Evolutionary conservation across 2,888 invertebrate genomes (phyloP).

Genomic region (Ectemnius cavifrons): DNA sequence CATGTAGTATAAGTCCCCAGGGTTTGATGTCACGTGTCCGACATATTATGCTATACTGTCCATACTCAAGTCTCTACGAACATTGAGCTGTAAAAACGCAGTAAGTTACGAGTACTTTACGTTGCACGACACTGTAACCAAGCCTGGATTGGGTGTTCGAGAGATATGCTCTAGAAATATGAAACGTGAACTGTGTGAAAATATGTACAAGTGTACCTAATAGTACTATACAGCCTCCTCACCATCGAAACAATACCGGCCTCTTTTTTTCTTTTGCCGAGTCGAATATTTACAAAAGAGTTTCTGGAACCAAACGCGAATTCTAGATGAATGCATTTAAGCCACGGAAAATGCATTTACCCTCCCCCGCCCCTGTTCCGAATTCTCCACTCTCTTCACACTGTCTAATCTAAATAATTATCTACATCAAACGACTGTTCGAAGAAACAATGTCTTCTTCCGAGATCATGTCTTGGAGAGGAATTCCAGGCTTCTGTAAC

Average conservation of each 20-base stretch:
- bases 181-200: background rate
- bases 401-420: constrained; percentile 31
- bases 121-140: constrained; percentile 9
- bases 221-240: constrained; percentile 10
- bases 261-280: constrained; percentile 22
- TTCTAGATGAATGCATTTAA: constrained; percentile 30
- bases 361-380: constrained; percentile 13
- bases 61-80: constrained; percentile 8
- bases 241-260: constrained; percentile 19
- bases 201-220: constrained; percentile 2
- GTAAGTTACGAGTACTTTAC: background rate
- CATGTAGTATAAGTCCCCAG: constrained; percentile 34
- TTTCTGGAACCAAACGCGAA: constrained; percentile 17
- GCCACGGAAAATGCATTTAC: constrained; percentile 11
- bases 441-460: constrained; percentile 66
- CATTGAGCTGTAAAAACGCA: too few relatives aligned
- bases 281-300: constrained; percentile 53
- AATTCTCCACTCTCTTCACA: constrained; percentile 13
- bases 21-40: constrained; percentile 19
- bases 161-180: background rate
- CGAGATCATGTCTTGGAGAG: constrained; percentile 68
- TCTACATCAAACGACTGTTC: constrained; percentile 61
- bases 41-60: constrained; percentile 32
- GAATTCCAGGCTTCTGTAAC: constrained; percentile 64
- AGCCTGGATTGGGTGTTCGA: constrained; percentile 10